Conservation (phyloP, 2,888 invertebrate species). For the Adelphocoris suturalis region DNA sequence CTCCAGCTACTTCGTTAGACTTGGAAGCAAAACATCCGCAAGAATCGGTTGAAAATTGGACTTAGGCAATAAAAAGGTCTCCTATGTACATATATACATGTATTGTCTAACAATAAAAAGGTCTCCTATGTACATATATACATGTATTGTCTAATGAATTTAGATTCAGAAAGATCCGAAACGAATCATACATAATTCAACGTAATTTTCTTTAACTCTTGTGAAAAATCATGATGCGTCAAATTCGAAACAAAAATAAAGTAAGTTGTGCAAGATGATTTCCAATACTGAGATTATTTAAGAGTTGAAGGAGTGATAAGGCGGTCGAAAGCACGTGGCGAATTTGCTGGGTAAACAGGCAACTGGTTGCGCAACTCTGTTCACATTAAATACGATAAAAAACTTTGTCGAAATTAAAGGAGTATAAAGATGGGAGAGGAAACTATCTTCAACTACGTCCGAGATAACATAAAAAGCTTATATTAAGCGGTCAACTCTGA, state of each 20-base stretch:
- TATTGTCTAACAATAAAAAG: too few species aligned
- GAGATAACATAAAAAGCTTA: slow-evolving; percentile 42
- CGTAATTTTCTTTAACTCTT: too few species aligned
- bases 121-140: too few species aligned
- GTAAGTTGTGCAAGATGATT: slow-evolving; percentile 44
- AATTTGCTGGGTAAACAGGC: slow-evolving; percentile 47
- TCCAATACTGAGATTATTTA: neutral
- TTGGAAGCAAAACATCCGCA: too few species aligned
- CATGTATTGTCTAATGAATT: too few species aligned
- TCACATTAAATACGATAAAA: slow-evolving; percentile 34
- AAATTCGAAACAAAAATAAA: neutral
- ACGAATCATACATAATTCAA: too few species aligned
- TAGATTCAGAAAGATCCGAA: too few species aligned
- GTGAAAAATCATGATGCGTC: neutral
- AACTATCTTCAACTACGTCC: slow-evolving; percentile 28
- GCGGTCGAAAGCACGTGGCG: slow-evolving; percentile 41
- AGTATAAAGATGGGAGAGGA: slow-evolving; percentile 1
- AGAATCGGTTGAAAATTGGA: too few species aligned
- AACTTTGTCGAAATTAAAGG: slow-evolving; percentile 40
- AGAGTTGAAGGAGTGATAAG: slow-evolving; percentile 1
- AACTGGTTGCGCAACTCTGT: slow-evolving; percentile 37
- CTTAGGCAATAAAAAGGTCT: too few species aligned
- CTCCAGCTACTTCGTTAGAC: too few species aligned
- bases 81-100: too few species aligned
- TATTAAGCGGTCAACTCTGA: slow-evolving; percentile 27